Evolutionary conservation across 2,113 vertebrate species (phyloP), one percentile per base, ranked within the genome.

Genomic region (Octodon degus): DNA sequence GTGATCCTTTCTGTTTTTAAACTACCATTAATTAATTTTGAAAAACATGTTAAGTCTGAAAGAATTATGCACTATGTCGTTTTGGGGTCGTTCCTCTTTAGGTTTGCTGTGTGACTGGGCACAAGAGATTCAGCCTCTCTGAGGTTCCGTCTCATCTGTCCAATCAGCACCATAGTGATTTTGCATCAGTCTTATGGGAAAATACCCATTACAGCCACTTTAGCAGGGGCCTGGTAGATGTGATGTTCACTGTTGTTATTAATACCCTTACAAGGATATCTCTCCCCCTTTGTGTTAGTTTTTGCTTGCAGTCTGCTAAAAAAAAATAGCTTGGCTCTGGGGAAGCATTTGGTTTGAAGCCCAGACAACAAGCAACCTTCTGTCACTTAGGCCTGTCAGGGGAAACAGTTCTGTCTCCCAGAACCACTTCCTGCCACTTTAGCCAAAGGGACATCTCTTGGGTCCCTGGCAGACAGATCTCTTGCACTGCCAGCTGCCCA

Each of bases 201-300:
- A 2, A 11, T 20, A 55, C 22, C 24, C 30, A 1, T 5, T 1
- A 2, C 2, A 3, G 19, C 8, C 2, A 1, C n/a, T 2, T 0
- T 0, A 7, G 85, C 80, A 19, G 13, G 0, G 14, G 17, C 27
- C 58, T 30, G 7, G 0, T 0, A 7, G 76, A 3, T 2, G 7
- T 16, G 81, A 37, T 27, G 27, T 0, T 0, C 4, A 1, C 32
- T 14, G 1, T 1, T 7, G 17, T 0, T 0, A 5, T 22, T 2
- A 5, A 27, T 0, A 22, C 1, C n/a, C 24, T 17, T 7, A 22
- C 25, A 0, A 0, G 25, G 77, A 9, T 2, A 9, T 4, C 53
- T 55, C 47, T 65, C 1, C 2, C 25, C 20, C 55, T 1, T 13
- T 10, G 0, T 13, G 68, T 34, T 20, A 53, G 20, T 1, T 22